phyloP scores from a whole-genome alignment of 2,113 vertebrate species.

The Riparia riparia region DNA sequence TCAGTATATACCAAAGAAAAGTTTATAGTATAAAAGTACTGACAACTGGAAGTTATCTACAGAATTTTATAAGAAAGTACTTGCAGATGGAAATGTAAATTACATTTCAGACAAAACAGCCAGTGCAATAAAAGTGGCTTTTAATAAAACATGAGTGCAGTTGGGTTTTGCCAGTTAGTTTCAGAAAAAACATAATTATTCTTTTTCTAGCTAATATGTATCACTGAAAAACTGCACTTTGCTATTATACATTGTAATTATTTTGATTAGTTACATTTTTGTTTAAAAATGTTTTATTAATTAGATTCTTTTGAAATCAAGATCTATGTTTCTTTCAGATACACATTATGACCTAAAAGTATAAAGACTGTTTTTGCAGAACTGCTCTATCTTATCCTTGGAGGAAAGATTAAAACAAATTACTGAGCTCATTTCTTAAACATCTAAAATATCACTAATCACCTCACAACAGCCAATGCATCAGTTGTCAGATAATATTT shows the following conservation, averaged over 20 bases:
- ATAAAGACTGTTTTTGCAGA: neutral
- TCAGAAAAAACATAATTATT: conserved; percentile 69
- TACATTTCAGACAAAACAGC: conserved; percentile 72
- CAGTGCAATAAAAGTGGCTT: conserved; percentile 74
- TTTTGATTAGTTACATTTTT: conserved; percentile 25
- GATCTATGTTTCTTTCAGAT: conserved; percentile 5
- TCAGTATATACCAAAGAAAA: conserved; percentile 66
- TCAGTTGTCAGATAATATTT: neutral
- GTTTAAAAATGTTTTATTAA: conserved; percentile 42
- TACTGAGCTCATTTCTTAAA: neutral
- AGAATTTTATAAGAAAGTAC: conserved; percentile 78
- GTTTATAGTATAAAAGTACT: conserved; percentile 71
- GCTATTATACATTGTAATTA: conserved; percentile 19
- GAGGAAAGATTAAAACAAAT: conserved; percentile 2
- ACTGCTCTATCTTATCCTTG: neutral
- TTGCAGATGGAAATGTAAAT: conserved; percentile 75
- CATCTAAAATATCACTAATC: neutral
- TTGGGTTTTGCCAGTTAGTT: conserved; percentile 72
- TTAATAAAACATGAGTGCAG: conserved; percentile 77
- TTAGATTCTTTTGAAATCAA: conserved; percentile 35
- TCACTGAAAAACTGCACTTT: conserved; percentile 30
- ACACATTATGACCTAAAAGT: neutral
- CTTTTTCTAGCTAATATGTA: conserved; percentile 65
- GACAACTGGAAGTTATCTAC: conserved; percentile 75
- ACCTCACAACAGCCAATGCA: neutral